A percentile compares a stretch with the other conserved stretches of the same genome.
Evolutionary conservation across 2,797 vertebrate genomes (phyloP).

Genomic region (Channa striata): DNA sequence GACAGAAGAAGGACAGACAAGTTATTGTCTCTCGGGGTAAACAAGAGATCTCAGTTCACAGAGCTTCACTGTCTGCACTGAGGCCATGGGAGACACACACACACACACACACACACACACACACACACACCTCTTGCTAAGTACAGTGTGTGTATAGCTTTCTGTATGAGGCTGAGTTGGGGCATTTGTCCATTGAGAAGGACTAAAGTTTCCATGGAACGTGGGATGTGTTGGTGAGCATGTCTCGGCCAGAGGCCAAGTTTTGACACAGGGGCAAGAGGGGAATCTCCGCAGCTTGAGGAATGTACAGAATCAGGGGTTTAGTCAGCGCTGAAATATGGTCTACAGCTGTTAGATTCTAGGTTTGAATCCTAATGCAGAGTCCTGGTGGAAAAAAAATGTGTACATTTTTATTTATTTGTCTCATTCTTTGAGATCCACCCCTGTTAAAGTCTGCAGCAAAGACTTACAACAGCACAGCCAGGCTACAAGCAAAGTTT

Average conservation of each 20-base stretch:
- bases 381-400: not conserved
- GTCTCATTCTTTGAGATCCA: not conserved
- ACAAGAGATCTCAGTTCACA: conserved; percentile 81
- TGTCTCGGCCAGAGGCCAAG: conserved; percentile 73
- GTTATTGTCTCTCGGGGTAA: conserved; percentile 78
- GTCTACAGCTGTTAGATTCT: conserved; percentile 17
- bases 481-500: not conserved
- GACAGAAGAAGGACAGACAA: conserved; percentile 65
- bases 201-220: conserved; percentile 74
- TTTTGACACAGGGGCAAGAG: conserved; percentile 64
- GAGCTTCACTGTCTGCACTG: conserved; percentile 71
- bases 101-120: conserved; percentile 18
- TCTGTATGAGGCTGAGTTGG: conserved; percentile 59
- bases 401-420: not conserved
- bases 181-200: conserved; percentile 70
- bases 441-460: not conserved
- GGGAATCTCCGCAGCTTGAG: conserved; percentile 71
- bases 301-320: conserved; percentile 61
- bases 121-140: conserved; percentile 45
- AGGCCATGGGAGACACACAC: conserved; percentile 73
- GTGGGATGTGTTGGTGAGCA: conserved; percentile 59
- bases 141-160: conserved; percentile 40
- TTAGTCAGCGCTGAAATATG: conserved; percentile 28
- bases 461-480: not conserved
- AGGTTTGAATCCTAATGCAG: conserved; percentile 4